These are phyloP conservation scores for Conops quadrifasciatus DNA, from an alignment of 2,888 invertebrate genomes.

Conservation along the genomic window DNA sequence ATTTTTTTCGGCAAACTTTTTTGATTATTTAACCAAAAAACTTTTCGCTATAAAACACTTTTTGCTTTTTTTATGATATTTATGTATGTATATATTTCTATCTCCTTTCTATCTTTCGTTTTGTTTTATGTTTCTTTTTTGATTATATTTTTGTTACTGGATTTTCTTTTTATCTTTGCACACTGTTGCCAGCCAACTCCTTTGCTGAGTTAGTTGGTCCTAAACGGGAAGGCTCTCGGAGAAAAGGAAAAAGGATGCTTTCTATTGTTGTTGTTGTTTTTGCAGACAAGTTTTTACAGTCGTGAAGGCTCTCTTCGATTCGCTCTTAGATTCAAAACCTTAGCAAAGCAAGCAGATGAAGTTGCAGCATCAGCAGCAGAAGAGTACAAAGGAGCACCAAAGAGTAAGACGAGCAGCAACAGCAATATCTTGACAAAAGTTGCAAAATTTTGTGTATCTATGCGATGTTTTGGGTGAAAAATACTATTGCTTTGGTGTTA, in stretches of 20 bases:
- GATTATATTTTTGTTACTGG: neutral
- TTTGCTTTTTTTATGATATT: neutral
- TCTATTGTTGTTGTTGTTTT: neutral
- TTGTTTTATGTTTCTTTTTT: neutral
- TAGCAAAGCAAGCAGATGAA: too few relatives aligned
- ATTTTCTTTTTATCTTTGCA: neutral
- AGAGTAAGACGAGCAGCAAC: neutral
- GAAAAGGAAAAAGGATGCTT: constrained; percentile 23
- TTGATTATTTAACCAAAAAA: neutral
- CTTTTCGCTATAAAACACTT: neutral
- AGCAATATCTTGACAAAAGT: constrained; percentile 20
- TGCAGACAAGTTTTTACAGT: constrained; percentile 20
- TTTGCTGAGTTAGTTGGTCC: neutral
- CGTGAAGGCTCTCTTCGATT: constrained; percentile 1
- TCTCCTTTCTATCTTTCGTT: neutral
- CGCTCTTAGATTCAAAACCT: too few relatives aligned
- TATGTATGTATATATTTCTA: neutral
- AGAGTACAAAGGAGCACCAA: too few relatives aligned
- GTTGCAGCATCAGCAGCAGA: too few relatives aligned
- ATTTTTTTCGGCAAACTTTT: neutral
- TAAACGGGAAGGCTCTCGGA: neutral
- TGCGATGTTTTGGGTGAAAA: constrained; percentile 1
- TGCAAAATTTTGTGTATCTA: constrained; percentile 31
- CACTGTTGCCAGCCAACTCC: neutral
- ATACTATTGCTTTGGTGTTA: neutral